A percentile compares a stretch with the other conserved stretches of the same genome.
Evolutionary conservation across 1,140 invertebrate genomes (phyloP).

Genomic region (Pseudomyrmex gracilis): DNA sequence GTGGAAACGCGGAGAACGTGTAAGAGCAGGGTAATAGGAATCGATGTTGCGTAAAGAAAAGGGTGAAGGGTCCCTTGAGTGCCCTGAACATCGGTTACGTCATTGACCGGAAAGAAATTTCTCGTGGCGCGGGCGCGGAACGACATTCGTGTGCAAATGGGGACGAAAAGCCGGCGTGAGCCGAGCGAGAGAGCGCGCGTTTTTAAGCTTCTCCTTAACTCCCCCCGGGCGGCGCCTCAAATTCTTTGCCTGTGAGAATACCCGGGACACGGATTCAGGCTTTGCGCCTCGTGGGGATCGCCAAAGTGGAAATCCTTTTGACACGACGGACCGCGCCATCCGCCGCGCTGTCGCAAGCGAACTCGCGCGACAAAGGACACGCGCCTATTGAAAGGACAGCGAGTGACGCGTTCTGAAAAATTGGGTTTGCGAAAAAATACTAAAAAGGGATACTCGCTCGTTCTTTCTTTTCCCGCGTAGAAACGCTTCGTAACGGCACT

Average conservation of each 20-base stretch:
- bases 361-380: conserved; percentile 40
- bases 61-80: conserved; percentile 10
- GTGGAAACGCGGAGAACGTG: neutral
- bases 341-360: conserved; percentile 27
- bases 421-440: conserved; percentile 49
- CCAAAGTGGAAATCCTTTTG: conserved; percentile 56
- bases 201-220: conserved; percentile 59
- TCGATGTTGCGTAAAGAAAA: conserved; percentile 40
- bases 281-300: conserved; percentile 50
- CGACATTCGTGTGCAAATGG: conserved; percentile 63
- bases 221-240: conserved; percentile 3
- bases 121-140: conserved; percentile 22
- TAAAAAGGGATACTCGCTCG: conserved; percentile 4
- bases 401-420: conserved; percentile 45
- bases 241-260: conserved; percentile 37
- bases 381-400: conserved; percentile 42
- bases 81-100: conserved; percentile 35
- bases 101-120: conserved; percentile 52
- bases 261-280: conserved; percentile 34
- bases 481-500: conserved; percentile 33
- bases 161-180: conserved; percentile 39
- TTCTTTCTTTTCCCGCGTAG: neutral
- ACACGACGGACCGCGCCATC: conserved; percentile 48
- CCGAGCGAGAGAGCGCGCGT: conserved; percentile 4
- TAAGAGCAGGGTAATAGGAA: conserved; percentile 36